Percentiles rank a stretch among this genome's conserved stretches.
Evolutionary conservation across 2,888 invertebrate species (phyloP).

Genomic region (Caenorhabditis sp.): DNA sequence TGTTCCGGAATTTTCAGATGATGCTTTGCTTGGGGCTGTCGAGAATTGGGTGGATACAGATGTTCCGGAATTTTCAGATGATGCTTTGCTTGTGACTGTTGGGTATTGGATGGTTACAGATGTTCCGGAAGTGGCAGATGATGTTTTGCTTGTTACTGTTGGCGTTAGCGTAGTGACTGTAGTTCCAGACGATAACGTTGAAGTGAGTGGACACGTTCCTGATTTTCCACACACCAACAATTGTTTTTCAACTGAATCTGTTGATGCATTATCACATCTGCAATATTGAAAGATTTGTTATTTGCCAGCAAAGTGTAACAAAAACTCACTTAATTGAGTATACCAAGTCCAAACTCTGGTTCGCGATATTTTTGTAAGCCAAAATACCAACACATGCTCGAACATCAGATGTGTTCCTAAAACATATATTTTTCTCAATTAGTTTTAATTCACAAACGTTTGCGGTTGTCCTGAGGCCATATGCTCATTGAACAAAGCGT

Average conservation of each 20-base stretch:
- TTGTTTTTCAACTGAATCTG: slow-evolving; percentile 15
- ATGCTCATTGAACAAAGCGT: slow-evolving; percentile 16
- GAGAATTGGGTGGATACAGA: too few relatives aligned
- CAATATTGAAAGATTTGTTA: not conserved
- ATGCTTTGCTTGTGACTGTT: too few relatives aligned
- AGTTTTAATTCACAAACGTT: not conserved
- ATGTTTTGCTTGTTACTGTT: slow-evolving; percentile 9
- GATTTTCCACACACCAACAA: slow-evolving; percentile 23
- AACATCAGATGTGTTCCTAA: slow-evolving; percentile 9
- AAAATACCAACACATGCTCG: slow-evolving; percentile 19
- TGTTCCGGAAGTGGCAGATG: too few relatives aligned
- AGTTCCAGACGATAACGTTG: not conserved
- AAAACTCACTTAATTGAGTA: slow-evolving; percentile 20
- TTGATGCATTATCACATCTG: slow-evolving; percentile 17
- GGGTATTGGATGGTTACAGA: too few relatives aligned
- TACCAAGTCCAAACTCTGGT: slow-evolving; percentile 7
- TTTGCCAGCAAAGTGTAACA: not conserved
- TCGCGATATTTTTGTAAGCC: slow-evolving; percentile 12
- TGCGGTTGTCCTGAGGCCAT: slow-evolving; percentile 11
- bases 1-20: too few relatives aligned
- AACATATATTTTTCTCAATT: not conserved
- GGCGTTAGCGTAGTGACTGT: too few relatives aligned
- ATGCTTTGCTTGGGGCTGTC: too few relatives aligned
- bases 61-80: too few relatives aligned
- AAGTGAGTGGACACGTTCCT: slow-evolving; percentile 17